Evolutionary conservation across 1,140 invertebrate genomes (phyloP).

Genomic region (Contarinia nasturtii): DNA sequence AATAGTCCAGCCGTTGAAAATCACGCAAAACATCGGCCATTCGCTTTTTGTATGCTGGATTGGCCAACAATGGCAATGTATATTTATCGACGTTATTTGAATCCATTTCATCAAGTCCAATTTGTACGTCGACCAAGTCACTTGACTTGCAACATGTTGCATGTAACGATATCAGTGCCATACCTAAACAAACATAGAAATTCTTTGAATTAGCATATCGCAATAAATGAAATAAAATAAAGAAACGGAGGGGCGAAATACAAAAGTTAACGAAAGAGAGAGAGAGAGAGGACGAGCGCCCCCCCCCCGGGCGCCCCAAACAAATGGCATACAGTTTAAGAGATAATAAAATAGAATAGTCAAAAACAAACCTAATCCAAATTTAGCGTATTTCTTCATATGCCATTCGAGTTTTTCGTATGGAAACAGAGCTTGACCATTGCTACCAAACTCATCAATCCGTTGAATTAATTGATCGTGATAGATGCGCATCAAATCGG

Average conservation of each 20-base stretch:
- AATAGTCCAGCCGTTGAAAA: background rate
- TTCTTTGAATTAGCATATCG: background rate
- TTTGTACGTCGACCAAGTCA: background rate
- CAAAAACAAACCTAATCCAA: slow-evolving; percentile 1
- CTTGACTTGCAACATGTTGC: background rate
- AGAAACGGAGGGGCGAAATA: too few relatives aligned
- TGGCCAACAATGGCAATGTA: background rate
- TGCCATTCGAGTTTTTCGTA: background rate
- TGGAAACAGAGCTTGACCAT: background rate
- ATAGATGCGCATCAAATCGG: slow-evolving; percentile 1
- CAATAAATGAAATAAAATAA: too few relatives aligned
- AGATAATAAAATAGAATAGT: background rate
- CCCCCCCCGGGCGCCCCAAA: too few relatives aligned
- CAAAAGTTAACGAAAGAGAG: too few relatives aligned
- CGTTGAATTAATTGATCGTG: background rate
- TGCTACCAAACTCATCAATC: slow-evolving; percentile 1
- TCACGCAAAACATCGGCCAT: background rate
- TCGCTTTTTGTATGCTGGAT: background rate
- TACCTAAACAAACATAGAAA: background rate
- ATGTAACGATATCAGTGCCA: background rate
- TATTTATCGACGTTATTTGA: background rate
- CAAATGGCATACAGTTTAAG: too few relatives aligned
- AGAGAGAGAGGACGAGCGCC: too few relatives aligned
- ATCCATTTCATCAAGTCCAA: background rate
- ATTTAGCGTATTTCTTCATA: background rate